Conservation (phyloP, 2,888 invertebrate genomes). For the Drosophila phalerata region DNA sequence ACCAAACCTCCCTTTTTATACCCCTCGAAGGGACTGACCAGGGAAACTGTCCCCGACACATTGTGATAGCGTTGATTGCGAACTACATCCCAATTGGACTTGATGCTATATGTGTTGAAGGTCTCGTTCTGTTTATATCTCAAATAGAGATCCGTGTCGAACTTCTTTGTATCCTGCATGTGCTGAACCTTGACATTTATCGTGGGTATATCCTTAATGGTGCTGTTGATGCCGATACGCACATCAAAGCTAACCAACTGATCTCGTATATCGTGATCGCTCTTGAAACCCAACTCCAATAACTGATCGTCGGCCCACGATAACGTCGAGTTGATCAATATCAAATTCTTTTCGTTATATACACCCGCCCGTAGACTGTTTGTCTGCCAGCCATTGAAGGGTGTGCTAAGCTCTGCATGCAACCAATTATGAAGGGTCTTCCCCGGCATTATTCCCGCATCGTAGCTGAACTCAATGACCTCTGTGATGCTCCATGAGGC, state of each 20-base stretch:
- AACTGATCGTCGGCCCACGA: slow-evolving; percentile 88
- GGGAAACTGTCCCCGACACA: slow-evolving; percentile 87
- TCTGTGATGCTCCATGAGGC: slow-evolving; percentile 91
- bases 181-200: slow-evolving; percentile 87
- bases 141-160: slow-evolving; percentile 86
- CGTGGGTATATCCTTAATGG: slow-evolving; percentile 87
- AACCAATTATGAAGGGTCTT: slow-evolving; percentile 82
- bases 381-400: slow-evolving; percentile 87
- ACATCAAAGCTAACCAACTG: slow-evolving; percentile 86
- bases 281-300: slow-evolving; percentile 87
- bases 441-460: slow-evolving; percentile 80
- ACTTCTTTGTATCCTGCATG: slow-evolving; percentile 86
- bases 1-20: slow-evolving; percentile 89
- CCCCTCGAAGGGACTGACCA: slow-evolving; percentile 90
- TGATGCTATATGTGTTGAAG: slow-evolving; percentile 88
- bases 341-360: slow-evolving; percentile 86
- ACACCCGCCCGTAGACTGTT: slow-evolving; percentile 86
- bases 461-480: slow-evolving; percentile 85
- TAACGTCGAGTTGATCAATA: slow-evolving; percentile 87
- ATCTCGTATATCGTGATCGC: slow-evolving; percentile 86
- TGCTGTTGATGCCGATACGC: slow-evolving; percentile 87
- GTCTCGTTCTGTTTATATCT: slow-evolving; percentile 85
- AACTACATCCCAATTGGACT: slow-evolving; percentile 90
- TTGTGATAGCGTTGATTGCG: slow-evolving; percentile 87
- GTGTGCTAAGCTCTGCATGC: slow-evolving; percentile 87